These are phyloP conservation scores for Chrosomus eos DNA, from an alignment of 2,797 vertebrate species.

Conservation along the genomic window DNA sequence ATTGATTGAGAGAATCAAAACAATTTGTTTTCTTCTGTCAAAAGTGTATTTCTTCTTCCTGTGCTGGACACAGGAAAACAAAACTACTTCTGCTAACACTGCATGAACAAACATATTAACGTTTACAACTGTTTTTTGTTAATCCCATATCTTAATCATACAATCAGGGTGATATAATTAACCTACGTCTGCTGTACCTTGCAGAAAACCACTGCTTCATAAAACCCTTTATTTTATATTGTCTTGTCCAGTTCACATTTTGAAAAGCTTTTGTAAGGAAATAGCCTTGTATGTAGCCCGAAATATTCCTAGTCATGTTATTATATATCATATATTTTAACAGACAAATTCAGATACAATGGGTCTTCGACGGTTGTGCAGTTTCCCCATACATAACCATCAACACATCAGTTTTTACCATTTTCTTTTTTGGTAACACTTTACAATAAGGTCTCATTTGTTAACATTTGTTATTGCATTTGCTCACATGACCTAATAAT, in stretches of 20 bases:
- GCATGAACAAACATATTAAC: neutral
- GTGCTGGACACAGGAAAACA: constrained; percentile 52
- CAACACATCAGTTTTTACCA: neutral
- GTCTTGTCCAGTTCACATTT: neutral
- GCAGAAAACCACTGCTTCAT: neutral
- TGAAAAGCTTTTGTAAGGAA: neutral
- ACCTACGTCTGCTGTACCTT: neutral
- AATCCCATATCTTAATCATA: neutral
- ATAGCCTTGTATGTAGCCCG: neutral
- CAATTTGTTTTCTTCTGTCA: neutral
- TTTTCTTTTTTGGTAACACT: neutral
- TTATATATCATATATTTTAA: neutral
- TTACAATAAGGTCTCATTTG: neutral
- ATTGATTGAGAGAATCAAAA: neutral
- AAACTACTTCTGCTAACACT: neutral
- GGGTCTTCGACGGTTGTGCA: neutral
- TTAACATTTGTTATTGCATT: neutral
- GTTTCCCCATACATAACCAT: neutral
- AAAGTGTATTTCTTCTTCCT: constrained; percentile 9
- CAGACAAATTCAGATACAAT: neutral
- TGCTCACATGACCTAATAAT: neutral
- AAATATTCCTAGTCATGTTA: neutral
- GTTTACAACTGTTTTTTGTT: constrained; percentile 14
- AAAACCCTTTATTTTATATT: neutral
- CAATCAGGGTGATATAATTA: neutral